phyloP scores from a whole-genome alignment of 64 coral and sea anemone genomes.

The Dendronephthya gigantea region DNA sequence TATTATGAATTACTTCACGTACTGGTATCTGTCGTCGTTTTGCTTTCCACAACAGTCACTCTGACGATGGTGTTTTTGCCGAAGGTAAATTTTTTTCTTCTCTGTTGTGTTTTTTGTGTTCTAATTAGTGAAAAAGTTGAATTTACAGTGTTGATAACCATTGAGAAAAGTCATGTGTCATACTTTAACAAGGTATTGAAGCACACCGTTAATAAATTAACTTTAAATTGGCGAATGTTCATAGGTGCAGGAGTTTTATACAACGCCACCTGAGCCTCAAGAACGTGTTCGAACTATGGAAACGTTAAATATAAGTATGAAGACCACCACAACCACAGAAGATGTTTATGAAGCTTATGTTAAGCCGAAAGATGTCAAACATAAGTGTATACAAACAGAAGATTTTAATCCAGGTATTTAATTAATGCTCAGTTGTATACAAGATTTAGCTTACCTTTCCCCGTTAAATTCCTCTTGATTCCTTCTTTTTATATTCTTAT shows the following conservation, averaged over 20 bases:
- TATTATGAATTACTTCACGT: conserved; percentile 11
- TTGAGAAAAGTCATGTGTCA: too few relatives aligned
- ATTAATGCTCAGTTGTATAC: too few relatives aligned
- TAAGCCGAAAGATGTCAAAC: background rate
- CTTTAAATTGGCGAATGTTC: too few relatives aligned
- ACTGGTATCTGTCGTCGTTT: background rate
- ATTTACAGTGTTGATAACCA: too few relatives aligned
- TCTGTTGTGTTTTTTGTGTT: too few relatives aligned
- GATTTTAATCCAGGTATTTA: background rate
- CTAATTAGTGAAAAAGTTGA: too few relatives aligned
- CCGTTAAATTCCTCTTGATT: too few relatives aligned
- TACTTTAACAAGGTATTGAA: too few relatives aligned
- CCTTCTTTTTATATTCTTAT: too few relatives aligned
- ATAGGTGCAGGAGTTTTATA: background rate
- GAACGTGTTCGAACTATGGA: background rate
- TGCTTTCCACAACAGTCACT: background rate
- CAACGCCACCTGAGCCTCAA: background rate
- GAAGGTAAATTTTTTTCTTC: background rate
- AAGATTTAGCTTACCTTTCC: too few relatives aligned
- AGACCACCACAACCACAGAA: background rate
- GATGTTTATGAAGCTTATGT: background rate
- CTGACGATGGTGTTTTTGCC: conserved; percentile 3
- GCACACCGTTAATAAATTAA: too few relatives aligned
- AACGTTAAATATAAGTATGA: background rate
- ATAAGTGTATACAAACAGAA: background rate